Conservation (phyloP, 2,888 invertebrate genomes). For the Alitta virens region DNA sequence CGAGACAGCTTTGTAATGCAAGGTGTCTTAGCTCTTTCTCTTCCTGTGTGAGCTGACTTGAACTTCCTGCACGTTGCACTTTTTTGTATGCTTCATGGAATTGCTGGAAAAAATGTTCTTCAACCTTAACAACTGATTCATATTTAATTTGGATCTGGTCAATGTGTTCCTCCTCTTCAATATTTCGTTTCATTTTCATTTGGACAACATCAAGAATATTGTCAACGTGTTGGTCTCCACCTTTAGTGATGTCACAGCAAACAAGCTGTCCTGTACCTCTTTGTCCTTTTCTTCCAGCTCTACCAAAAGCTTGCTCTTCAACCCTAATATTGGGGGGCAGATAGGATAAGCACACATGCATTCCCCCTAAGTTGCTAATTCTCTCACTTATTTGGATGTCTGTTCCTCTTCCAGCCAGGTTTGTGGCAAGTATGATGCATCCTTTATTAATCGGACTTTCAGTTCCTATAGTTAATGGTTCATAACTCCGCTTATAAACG, state of each 20-base stretch:
- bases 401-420: constrained; percentile 30
- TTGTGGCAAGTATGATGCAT: constrained; percentile 26
- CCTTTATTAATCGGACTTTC: constrained; percentile 6
- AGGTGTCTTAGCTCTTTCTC: too few relatives aligned
- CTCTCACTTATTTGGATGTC: constrained; percentile 19
- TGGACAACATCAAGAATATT: too few relatives aligned
- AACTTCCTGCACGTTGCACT: too few relatives aligned
- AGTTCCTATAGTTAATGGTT: neutral
- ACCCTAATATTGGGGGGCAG: constrained; percentile 26
- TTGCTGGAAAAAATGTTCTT: too few relatives aligned
- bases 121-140: too few relatives aligned
- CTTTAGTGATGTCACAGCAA: neutral
- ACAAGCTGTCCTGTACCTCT: constrained; percentile 25
- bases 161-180: too few relatives aligned
- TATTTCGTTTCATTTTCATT: too few relatives aligned
- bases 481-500: neutral
- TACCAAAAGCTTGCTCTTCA: constrained; percentile 26
- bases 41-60: too few relatives aligned
- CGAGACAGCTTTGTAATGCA: too few relatives aligned
- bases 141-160: too few relatives aligned
- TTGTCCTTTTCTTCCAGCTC: constrained; percentile 26
- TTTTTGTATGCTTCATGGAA: too few relatives aligned
- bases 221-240: too few relatives aligned
- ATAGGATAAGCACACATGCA: constrained; percentile 28
- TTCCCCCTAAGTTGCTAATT: constrained; percentile 23